Evolutionary conservation across 2,797 vertebrate species (phyloP), one percentile per base, ranked within the genome.

Genomic region (Pygocentrus nattereri): DNA sequence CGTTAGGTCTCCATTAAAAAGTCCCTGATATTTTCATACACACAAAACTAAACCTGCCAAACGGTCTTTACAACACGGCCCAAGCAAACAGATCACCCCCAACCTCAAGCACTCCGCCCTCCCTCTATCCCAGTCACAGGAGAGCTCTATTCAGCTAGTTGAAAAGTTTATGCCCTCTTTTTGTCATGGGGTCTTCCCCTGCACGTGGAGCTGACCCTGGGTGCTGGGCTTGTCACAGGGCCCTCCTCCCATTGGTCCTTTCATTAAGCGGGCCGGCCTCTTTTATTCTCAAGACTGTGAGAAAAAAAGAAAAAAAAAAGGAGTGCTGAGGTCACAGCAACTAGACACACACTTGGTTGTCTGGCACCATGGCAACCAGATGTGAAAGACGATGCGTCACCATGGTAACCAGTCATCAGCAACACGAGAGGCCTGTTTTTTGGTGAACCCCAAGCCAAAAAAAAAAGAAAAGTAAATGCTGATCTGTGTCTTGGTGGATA

Each of bases 251-350:
- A 92, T 90, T 91, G 92, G 90, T 82, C 82, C 25, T 78, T 76
- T 85, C 88, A 86, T 81, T 82, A 88, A 90, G 85, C 56, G 13
- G 79, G 82, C 87, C 86, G 87, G 81, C 88, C 87, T 88, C 86
- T 83, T 92, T 94, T 95, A 93, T 94, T 88, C 61, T 74, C 52
- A 54, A 70, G 61, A 80, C 76, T 61, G 73, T 91, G 92, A 94
- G 93, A 93, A 93, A 94, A 94, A 85, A 34, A 62, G 71, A 92
- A 94, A 93, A 93, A 93, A 94, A 94, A 85, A 34, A 62, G 71
- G 92, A 88, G 89, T 88, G 86, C 90, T 13, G 88, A 90, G 93
- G 91, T 95, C 91, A 94, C 86, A 67, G 61, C 81, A 87, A 90
- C 87, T 91, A 88, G 79, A 85, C 91, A 86, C 87, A 84, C 86